phyloP scores from a whole-genome alignment of 2,113 vertebrate species.

The Picathartes gymnocephalus region DNA sequence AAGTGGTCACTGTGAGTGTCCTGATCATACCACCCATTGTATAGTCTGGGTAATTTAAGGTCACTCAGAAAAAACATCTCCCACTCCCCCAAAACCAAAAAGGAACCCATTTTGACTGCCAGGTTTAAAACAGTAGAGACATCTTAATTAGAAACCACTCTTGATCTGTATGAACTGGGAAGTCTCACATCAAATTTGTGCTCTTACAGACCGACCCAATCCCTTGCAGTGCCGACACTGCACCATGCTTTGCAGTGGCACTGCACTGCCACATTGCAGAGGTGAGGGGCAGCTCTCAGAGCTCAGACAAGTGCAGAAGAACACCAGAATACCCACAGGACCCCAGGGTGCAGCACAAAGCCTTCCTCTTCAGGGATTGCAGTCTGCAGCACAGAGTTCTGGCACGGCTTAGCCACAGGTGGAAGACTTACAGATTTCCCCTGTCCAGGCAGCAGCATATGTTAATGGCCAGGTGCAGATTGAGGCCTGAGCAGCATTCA shows the following conservation, averaged over 20 bases:
- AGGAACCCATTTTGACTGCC: background rate
- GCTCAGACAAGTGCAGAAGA: background rate
- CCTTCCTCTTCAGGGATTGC: background rate
- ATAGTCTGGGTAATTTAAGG: conserved; percentile 49
- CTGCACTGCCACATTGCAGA: no score
- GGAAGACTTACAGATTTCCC: background rate
- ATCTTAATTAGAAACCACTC: background rate
- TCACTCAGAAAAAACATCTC: conserved; percentile 14
- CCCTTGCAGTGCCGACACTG: background rate
- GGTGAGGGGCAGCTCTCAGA: background rate
- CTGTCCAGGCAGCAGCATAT: background rate
- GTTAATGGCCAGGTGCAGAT: background rate
- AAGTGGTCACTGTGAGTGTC: conserved; percentile 44
- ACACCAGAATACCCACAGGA: background rate
- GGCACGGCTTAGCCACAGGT: background rate
- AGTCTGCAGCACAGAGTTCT: background rate
- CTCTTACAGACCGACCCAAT: background rate
- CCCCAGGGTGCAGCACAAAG: background rate
- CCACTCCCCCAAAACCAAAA: background rate
- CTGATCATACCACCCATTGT: background rate
- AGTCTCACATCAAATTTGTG: background rate
- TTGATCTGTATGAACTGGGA: background rate
- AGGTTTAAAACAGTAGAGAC: background rate
- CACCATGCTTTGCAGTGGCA: rapidly evolving
- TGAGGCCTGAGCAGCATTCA: background rate